phyloP scores from a whole-genome alignment of 2,113 vertebrate genomes.

The Prionailurus viverrinus region DNA sequence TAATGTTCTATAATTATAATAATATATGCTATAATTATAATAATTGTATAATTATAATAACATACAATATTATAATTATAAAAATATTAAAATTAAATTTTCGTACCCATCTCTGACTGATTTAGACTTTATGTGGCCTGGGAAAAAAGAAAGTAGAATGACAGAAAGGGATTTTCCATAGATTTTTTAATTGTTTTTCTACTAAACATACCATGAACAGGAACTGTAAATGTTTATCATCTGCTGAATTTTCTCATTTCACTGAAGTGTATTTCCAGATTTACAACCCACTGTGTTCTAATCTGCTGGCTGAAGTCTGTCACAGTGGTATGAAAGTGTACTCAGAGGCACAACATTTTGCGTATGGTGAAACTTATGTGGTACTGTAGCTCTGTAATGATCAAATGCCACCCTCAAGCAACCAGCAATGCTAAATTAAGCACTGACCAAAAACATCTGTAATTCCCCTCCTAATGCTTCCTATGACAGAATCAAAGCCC shows the following conservation, averaged over 20 bases:
- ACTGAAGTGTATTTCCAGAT: neutral
- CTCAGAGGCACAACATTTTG: neutral
- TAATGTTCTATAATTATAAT: neutral
- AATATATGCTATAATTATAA: too few species aligned
- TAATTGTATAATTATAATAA: too few species aligned
- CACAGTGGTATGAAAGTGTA: neutral
- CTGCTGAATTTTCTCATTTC: neutral
- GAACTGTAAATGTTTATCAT: constrained; percentile 3
- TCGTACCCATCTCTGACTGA: neutral
- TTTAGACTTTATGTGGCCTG: neutral
- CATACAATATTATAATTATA: too few species aligned
- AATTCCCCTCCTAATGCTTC: neutral
- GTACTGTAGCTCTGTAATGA: neutral
- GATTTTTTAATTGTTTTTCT: constrained; percentile 36
- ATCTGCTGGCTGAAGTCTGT: neutral
- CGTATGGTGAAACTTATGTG: neutral
- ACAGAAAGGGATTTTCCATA: neutral
- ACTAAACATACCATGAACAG: neutral
- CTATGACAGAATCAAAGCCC: neutral
- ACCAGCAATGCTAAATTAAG: neutral
- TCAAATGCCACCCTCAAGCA: neutral
- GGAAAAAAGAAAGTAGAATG: neutral
- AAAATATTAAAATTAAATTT: neutral
- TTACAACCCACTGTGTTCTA: neutral
- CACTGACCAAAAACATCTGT: neutral